Conservation (phyloP, 2,797 vertebrate genomes). For the Nasua narica region DNA sequence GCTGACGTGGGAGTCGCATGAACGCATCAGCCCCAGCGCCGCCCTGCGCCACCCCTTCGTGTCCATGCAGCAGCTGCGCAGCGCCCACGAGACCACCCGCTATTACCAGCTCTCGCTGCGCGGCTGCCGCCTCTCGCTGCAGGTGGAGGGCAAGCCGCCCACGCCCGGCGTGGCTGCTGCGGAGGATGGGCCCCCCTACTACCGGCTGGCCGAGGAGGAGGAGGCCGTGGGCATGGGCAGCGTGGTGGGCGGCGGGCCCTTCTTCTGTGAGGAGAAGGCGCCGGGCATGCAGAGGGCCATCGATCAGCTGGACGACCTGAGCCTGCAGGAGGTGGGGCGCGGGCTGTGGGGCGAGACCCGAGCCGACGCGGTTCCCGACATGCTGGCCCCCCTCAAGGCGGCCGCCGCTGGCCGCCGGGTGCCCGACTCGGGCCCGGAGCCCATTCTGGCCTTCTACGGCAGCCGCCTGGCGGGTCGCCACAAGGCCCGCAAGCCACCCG, state of each 20-base stretch:
- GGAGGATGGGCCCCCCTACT: conserved; percentile 53
- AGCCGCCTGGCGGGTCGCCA: conserved; percentile 39
- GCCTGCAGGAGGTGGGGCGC: conserved; percentile 54
- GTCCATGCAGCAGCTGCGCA: conserved; percentile 79
- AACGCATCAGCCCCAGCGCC: conserved; percentile 80
- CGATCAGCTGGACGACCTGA: conserved; percentile 74
- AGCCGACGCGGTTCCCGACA: not conserved
- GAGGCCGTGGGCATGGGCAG: not conserved
- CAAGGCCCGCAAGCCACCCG: conserved; percentile 18
- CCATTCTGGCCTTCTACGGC: conserved; percentile 51
- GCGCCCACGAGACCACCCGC: conserved; percentile 65
- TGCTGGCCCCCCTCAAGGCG: conserved; percentile 49
- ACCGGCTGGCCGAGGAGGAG: conserved; percentile 61
- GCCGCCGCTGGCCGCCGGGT: not conserved
- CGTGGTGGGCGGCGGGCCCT: accelerated
- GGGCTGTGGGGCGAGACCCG: conserved; percentile 68
- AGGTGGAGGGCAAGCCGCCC: conserved; percentile 25
- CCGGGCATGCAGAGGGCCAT: conserved; percentile 70
- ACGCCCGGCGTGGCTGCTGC: accelerated
- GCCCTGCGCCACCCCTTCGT: conserved; percentile 85
- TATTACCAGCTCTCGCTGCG: conserved; percentile 80
- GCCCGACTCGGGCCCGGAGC: conserved; percentile 22
- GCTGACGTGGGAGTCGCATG: conserved; percentile 81
- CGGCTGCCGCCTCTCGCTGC: conserved; percentile 64
- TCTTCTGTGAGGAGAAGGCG: conserved; percentile 58